phyloP scores from a whole-genome alignment of 2,797 vertebrate genomes.

The Perodicticus potto region DNA sequence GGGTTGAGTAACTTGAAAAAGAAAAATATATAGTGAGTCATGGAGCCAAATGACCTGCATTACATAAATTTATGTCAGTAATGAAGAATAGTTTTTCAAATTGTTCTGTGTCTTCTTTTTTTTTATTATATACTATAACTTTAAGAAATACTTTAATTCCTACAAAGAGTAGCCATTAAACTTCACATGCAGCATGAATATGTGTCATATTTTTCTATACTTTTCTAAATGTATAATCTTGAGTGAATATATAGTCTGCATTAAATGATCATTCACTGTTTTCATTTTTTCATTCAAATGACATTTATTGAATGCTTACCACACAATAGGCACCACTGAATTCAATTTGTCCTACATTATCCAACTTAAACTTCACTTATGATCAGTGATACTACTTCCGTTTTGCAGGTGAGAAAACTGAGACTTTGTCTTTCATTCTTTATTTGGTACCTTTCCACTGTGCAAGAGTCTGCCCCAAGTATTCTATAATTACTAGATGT shows the following conservation, averaged over 20 bases:
- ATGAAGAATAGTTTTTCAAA: conserved; percentile 24
- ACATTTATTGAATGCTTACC: conserved; percentile 20
- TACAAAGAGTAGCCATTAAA: conserved; percentile 31
- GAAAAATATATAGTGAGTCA: conserved; percentile 43
- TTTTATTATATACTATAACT: conserved; percentile 37
- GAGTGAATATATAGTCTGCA: conserved; percentile 51
- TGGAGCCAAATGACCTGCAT: background rate
- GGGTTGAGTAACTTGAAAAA: conserved; percentile 49
- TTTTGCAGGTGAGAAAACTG: conserved; percentile 59
- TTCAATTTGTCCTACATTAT: conserved; percentile 21
- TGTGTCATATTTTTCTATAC: conserved; percentile 51
- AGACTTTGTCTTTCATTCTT: conserved; percentile 43
- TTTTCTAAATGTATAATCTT: conserved; percentile 57
- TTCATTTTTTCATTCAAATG: conserved; percentile 49
- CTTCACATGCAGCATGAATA: background rate
- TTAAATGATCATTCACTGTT: conserved; percentile 51
- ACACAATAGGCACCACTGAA: background rate
- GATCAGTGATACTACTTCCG: conserved; percentile 1
- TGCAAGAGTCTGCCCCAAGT: background rate
- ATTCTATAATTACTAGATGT: conserved; percentile 33
- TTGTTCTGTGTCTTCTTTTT: conserved; percentile 57
- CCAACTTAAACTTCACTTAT: conserved; percentile 22
- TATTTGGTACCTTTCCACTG: conserved; percentile 15
- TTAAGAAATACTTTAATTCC: conserved; percentile 64
- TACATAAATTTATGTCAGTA: conserved; percentile 39